phyloP scores from a whole-genome alignment of 2,888 invertebrate species.

The Lasioglossum lativentre region DNA sequence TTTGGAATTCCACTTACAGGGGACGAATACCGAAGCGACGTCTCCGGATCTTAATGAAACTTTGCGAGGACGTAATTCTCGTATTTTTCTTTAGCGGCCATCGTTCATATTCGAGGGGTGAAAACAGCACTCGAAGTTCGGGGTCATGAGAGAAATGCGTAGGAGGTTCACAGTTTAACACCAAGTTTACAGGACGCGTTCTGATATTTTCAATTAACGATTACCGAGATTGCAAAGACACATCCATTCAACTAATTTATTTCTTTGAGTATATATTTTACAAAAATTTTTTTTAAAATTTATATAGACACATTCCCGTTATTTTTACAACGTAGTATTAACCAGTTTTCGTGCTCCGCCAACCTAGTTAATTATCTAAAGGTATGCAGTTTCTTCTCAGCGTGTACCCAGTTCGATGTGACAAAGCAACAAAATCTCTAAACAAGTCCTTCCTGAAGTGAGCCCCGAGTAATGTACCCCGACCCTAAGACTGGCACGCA shows the following conservation, averaged over 20 bases:
- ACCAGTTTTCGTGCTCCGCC: background rate
- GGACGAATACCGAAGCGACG: background rate
- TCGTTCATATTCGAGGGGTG: background rate
- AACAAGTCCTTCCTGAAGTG: background rate
- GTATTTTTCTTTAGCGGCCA: background rate
- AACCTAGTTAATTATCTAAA: background rate
- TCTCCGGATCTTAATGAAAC: accelerated
- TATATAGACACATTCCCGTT: background rate
- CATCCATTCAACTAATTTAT: no score
- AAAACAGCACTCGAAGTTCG: background rate
- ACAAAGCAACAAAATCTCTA: background rate
- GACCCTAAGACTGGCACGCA: background rate
- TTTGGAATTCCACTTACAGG: background rate
- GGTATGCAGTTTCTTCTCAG: background rate
- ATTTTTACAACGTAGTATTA: background rate
- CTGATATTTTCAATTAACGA: no score
- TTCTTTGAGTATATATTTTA: background rate
- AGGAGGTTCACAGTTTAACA: no score
- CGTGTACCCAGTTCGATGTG: background rate
- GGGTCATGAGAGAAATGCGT: background rate
- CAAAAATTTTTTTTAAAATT: background rate
- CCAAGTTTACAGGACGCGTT: no score
- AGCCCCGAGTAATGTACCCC: background rate
- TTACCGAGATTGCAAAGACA: no score
- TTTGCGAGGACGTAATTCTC: background rate